Evolutionary conservation across 2,888 invertebrate genomes (phyloP).

Genomic region (Eristalis arbustorum): DNA sequence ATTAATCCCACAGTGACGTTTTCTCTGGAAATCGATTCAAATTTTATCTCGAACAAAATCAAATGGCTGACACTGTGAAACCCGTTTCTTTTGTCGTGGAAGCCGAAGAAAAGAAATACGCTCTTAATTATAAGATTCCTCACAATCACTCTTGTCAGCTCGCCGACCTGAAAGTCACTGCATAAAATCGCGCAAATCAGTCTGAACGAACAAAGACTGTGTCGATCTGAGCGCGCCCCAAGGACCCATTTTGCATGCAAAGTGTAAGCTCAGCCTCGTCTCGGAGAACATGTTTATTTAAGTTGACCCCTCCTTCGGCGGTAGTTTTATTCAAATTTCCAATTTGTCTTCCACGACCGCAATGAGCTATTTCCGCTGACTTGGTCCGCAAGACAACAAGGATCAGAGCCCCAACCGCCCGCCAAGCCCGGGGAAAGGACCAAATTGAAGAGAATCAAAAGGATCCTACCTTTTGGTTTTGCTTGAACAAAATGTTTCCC

Average conservation of each 20-base stretch:
- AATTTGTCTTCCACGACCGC: slow-evolving; percentile 55
- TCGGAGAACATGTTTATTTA: background rate
- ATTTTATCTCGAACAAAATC: too few relatives aligned
- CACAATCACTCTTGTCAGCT: background rate
- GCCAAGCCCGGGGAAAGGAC: background rate
- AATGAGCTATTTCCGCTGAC: slow-evolving; percentile 49
- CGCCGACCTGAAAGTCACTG: background rate
- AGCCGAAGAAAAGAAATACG: background rate
- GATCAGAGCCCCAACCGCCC: background rate
- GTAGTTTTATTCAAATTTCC: slow-evolving; percentile 34
- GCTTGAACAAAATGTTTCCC: slow-evolving; percentile 48
- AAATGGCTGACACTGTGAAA: too few relatives aligned
- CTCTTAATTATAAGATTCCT: background rate
- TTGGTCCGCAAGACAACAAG: background rate
- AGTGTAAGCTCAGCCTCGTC: background rate
- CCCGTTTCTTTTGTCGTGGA: too few relatives aligned
- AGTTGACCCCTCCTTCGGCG: background rate
- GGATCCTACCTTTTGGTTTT: slow-evolving; percentile 16
- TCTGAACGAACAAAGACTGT: background rate
- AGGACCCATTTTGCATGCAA: background rate
- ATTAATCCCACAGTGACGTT: too few relatives aligned
- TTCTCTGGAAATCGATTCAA: too few relatives aligned
- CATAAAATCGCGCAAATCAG: background rate
- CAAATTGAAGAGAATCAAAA: slow-evolving; percentile 12
- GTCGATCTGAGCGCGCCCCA: background rate